Evolutionary conservation across 2,888 invertebrate species (phyloP).

Genomic region (Autographa gamma): DNA sequence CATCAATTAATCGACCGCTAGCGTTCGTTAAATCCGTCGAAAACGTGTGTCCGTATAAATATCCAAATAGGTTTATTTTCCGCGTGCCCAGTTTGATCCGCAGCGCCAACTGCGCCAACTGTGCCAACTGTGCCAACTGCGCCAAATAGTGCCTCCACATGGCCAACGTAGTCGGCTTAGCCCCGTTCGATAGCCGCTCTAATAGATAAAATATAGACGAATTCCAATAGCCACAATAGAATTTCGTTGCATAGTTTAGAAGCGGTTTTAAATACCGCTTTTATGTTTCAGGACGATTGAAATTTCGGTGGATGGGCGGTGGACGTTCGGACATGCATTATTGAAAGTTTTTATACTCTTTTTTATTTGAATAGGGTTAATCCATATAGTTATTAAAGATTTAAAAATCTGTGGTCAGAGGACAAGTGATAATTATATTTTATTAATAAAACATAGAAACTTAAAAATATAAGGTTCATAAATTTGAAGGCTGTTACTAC

Average conservation of each 20-base stretch:
- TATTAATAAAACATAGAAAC: no score
- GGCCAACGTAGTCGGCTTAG: conserved; percentile 49
- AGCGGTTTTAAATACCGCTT: conserved; percentile 17
- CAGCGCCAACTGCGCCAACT: background rate
- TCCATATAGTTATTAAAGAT: no score
- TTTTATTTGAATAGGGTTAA: no score
- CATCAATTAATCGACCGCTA: conserved; percentile 31
- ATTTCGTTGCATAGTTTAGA: conserved; percentile 29
- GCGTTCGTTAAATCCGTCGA: conserved; percentile 29
- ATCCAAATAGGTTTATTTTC: conserved; percentile 57
- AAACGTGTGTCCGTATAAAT: conserved; percentile 51
- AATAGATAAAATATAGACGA: conserved; percentile 54
- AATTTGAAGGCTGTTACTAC: background rate
- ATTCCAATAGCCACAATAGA: conserved; percentile 36
- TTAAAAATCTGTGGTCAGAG: background rate
- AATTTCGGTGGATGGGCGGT: background rate
- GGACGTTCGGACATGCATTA: background rate
- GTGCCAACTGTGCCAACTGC: conserved; percentile 18
- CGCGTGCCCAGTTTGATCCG: conserved; percentile 42
- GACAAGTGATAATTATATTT: background rate
- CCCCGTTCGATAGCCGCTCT: conserved; percentile 40
- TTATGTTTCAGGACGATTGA: conserved; percentile 8
- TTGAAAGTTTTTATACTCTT: background rate
- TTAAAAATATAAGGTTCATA: no score
- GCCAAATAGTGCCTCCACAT: conserved; percentile 33